Conservation (phyloP, 2,113 vertebrate genomes). For the Vireo altiloquus region DNA sequence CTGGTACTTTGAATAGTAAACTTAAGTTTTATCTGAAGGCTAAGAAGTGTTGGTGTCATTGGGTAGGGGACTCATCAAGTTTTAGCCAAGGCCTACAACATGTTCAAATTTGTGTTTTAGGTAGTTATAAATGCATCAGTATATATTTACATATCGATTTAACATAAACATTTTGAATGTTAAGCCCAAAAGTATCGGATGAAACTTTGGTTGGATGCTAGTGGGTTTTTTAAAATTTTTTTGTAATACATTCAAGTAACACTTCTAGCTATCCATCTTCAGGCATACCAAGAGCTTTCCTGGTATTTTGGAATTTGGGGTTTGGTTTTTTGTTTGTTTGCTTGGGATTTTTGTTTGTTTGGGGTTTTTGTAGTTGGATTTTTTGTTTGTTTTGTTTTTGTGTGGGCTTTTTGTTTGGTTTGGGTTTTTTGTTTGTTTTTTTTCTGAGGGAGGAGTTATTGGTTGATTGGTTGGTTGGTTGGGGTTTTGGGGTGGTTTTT, state of each 20-base stretch:
- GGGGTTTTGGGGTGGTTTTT: not conserved
- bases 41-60: not conserved
- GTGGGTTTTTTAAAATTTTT: not conserved
- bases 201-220: not conserved
- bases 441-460: not conserved
- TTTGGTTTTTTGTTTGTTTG: not conserved
- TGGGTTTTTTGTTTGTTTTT: not conserved
- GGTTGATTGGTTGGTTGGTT: not conserved
- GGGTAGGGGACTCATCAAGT: not conserved
- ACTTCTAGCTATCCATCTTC: not conserved
- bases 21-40: not conserved
- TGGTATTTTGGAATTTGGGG: not conserved
- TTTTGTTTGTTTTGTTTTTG: not conserved
- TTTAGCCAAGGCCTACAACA: not conserved
- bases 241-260: not conserved
- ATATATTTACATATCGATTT: not conserved
- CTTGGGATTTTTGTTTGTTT: not conserved
- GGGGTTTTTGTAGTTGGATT: not conserved
- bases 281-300: not conserved
- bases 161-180: not conserved
- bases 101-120: not conserved
- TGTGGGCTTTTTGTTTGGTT: not conserved
- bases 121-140: not conserved
- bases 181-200: not conserved
- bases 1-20: not conserved